Base-by-base conservation (phyloP, 2,888 invertebrate species). In the Microctonus brassicae region DNA sequence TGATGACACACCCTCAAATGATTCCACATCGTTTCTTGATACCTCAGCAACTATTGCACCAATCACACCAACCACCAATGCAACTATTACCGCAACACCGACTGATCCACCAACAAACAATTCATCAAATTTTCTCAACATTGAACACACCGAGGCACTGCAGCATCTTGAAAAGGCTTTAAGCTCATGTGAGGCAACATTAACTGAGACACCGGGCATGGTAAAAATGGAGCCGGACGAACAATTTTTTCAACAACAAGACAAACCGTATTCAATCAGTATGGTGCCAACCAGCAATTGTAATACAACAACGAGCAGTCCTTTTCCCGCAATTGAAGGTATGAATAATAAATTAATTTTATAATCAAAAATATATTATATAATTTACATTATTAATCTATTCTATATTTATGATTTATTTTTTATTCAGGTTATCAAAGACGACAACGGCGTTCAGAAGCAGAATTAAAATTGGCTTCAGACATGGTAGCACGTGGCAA, bases 401-500 rank as follows among this genome's bases (percentile, higher is more conserved):
- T n/a, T n/a, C n/a, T n/a, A n/a, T n/a, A n/a, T n/a, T n/a, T n/a
- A n/a, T 34, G 11, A 42, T 26, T 7, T 57, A 47, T 42, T 68
- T 55, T 5, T 58, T 20, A 62, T 36, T 0, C 74, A 87, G 87
- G 87, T 61, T 87, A 87, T 77, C 87, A 87, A 78, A 84, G 85
- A 84, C 86, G 87, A 76, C 87, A 87, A 71, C 90, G 95, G 0
- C 91, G 95, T 78, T 94, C 94, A 34, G 95, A 95, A 86, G 93
- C 92, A 60, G 92, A 94, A 79, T 84, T 95, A 64, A 90, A 93
- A n/a, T 91, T 94, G 83, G 95, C 95, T 0, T 95, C 95, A 2
- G 94, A 95, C 84, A 94, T 94, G 87, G 95, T 95, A 75, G 93
- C 94, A n/a, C 92, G 94, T 69, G 95, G 95, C 0, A 93, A 93